Evolutionary conservation across 1,140 invertebrate species (phyloP), one percentile per base, ranked within the genome.

Genomic region (Globodera rostochiensis): DNA sequence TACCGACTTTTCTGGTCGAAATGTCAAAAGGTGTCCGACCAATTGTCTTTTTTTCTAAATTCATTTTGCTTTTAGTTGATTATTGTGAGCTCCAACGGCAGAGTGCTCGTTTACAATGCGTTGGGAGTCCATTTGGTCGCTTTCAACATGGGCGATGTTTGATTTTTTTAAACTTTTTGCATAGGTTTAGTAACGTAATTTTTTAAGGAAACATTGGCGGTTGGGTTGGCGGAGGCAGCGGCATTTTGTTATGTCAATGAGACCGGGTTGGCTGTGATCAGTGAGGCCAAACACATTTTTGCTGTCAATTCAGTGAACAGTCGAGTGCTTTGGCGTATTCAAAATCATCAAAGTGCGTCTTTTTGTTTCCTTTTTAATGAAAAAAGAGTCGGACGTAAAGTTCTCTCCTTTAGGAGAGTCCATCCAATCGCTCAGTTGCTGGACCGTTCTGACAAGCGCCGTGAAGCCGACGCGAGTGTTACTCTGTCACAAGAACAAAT

Each of bases 221-320:
- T 83, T 50, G 81, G 81, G n/a, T 36, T 84, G 11, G 36, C 74
- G 36, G 73, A 75, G 36, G 82, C 67, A 19, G 84, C 57, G 64
- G 57, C 53, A 45, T 84, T 84, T 71, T 69, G 49, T 15, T 74
- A 82, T 57, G 50, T 64, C 21, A 84, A 77, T 47, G 82, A 82
- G 19, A 84, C 82, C 9, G 82, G 82, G 8, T 60, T 84, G 49
- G 81, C 82, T 11, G 74, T 84, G 9, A 77, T 84, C 47, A 83
- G 78, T 50, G 77, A 75, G 57, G 71, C 82, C 9, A 64, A 79
- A 9, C 82, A 78, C 45, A 69, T 84, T 11, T 83, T 73, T 36
- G 69, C 74, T 25, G 80, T 84, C 5, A 84, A 84, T 67, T 84
- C 82, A 1, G 74, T 84, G n/a, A 67, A 53, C 73, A 84, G 60